Base-by-base conservation (phyloP, 2,113 vertebrate genomes). In the Nerophis lumbriciformis region DNA sequence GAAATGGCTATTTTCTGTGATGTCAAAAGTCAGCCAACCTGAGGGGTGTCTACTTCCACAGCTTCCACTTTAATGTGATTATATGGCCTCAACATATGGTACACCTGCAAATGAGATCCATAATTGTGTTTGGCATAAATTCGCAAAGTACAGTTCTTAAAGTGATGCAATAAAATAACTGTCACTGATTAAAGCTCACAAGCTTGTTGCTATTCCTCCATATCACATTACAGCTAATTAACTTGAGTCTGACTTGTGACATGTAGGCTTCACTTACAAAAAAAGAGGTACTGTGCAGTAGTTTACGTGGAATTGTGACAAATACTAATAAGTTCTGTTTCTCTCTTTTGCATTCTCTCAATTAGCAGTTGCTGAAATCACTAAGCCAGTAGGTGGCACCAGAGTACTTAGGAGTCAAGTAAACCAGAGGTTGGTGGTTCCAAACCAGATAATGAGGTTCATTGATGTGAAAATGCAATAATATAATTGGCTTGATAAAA, bases 341-440 rank as follows among this genome's bases (percentile, higher is more conserved):
- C 28, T 37, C 13, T 48, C 16, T 51, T 39, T 37, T 6, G 5
- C 4, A 2, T 19, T 10, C 10, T 36, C 13, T 4, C 6, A 37
- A 37, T 12, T 38, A 9, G 6, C 4, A 5, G 28, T 54, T 54
- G 53, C 37, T 56, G 37, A 44, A 4, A 39, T 37, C 16, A 5
- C 2, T 5, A 0, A 35, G 61, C 70, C 85, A 82, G 68, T 66
- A 65, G 85, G 64, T 67, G 85, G 85, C 38, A 39, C 42, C 79
- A 87, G 48, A 79, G 59, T 37, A 61, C 59, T 50, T 54, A 38
- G 10, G 4, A 53, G 35, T 37, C 39, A 0, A 36, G 48, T 48
- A 12, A 10, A 28, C n/a, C 15, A 47, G 67, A n/a, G 59, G 6
- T 16, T 14, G 0, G 2, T 13, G 5, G n/a, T 21, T 42, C 55